phyloP scores from a whole-genome alignment of 2,113 vertebrate genomes.

The Malaclemys terrapin region DNA sequence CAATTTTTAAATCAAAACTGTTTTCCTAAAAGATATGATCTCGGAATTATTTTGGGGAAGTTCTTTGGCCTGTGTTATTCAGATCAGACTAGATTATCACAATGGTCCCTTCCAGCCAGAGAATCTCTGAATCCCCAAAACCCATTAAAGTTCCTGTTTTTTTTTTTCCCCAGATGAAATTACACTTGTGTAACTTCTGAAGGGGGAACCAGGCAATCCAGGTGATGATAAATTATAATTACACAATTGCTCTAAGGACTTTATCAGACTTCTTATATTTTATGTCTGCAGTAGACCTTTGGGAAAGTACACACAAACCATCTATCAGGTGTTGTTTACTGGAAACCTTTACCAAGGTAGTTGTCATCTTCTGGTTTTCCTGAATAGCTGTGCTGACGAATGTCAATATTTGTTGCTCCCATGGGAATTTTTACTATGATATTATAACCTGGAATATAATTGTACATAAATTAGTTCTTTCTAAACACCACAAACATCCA shows the following conservation, averaged over 20 bases:
- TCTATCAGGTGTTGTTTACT: background rate
- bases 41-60: too few species aligned
- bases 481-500: background rate
- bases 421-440: conserved; percentile 91
- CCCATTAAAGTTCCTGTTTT: background rate
- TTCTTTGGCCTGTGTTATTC: too few species aligned
- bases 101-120: background rate
- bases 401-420: conserved; percentile 95
- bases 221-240: background rate
- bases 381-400: conserved; percentile 95
- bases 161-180: background rate
- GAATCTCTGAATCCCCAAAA: background rate
- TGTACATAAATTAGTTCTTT: conserved; percentile 52
- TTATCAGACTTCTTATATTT: background rate
- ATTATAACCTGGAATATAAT: conserved; percentile 90
- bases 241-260: background rate
- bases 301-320: conserved; percentile 1
- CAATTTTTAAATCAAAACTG: too few species aligned
- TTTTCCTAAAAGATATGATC: too few species aligned
- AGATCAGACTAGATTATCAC: too few species aligned
- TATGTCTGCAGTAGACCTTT: background rate
- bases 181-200: background rate
- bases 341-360: conserved; percentile 91
- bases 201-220: background rate
- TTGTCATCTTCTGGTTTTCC: conserved; percentile 96